phyloP scores from a whole-genome alignment of 1,140 invertebrate species.

The Panonychus citri region DNA sequence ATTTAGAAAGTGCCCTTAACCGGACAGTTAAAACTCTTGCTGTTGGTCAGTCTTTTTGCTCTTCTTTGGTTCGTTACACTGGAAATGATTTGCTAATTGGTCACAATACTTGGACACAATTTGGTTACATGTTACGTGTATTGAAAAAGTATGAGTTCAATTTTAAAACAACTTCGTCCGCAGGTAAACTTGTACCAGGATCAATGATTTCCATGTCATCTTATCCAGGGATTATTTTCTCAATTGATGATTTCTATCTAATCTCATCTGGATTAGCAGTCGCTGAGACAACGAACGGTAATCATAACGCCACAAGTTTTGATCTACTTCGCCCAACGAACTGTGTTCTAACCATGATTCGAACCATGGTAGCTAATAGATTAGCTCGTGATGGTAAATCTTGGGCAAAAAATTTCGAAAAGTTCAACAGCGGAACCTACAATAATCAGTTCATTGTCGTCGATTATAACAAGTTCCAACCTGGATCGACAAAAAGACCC shows the following conservation, averaged over 20 bases:
- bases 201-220: conserved; percentile 3
- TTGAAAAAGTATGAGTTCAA: conserved; percentile 23
- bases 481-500: conserved; percentile 3
- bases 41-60: conserved; percentile 28
- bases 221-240: conserved; percentile 21
- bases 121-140: conserved; percentile 21
- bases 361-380: conserved; percentile 21
- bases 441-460: conserved; percentile 26
- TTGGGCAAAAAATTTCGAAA: conserved; percentile 18
- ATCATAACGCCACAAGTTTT: conserved; percentile 20
- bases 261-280: conserved; percentile 20
- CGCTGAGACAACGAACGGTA: conserved; percentile 22
- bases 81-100: conserved; percentile 11
- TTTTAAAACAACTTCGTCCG: conserved; percentile 15
- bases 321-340: conserved; percentile 17
- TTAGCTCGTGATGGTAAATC: conserved; percentile 19
- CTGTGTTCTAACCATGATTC: conserved; percentile 20
- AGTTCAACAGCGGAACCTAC: conserved; percentile 23
- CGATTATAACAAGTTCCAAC: conserved; percentile 20
- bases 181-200: neutral
- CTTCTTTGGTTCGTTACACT: conserved; percentile 35
- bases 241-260: conserved; percentile 23
- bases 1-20: conserved; percentile 3
- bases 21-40: conserved; percentile 7
- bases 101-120: conserved; percentile 21